A percentile compares a stretch with the other conserved stretches of the same genome.
Evolutionary conservation across 2,797 vertebrate species (phyloP).

Genomic region (Tympanoctomys barrerae): DNA sequence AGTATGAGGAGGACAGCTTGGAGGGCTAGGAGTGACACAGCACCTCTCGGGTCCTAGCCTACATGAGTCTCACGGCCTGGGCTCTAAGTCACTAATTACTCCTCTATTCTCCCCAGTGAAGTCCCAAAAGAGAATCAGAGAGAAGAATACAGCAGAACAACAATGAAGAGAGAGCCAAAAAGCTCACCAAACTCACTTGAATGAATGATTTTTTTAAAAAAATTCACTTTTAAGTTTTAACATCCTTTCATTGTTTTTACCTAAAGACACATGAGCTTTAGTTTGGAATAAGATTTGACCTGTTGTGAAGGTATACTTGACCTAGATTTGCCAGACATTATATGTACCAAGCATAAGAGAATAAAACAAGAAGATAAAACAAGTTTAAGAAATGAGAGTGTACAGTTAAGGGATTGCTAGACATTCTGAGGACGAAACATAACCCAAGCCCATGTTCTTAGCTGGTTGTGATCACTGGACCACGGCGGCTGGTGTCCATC

Average conservation of each 20-base stretch:
- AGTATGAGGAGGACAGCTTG: background rate
- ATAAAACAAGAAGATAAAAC: background rate
- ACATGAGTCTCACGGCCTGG: background rate
- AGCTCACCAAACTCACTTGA: background rate
- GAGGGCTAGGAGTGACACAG: background rate
- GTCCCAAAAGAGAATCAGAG: background rate
- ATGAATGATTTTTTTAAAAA: background rate
- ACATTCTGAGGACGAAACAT: no score
- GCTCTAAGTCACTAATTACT: background rate
- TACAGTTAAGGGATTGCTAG: background rate
- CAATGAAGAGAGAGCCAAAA: background rate
- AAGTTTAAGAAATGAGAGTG: background rate
- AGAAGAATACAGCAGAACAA: background rate
- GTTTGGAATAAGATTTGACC: background rate
- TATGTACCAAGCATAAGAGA: background rate
- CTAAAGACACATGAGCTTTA: background rate
- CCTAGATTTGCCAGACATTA: background rate
- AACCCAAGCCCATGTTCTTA: background rate
- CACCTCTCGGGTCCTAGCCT: background rate
- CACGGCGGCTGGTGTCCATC: background rate
- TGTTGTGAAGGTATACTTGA: background rate
- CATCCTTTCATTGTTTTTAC: background rate
- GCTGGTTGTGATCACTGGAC: background rate
- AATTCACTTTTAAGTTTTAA: background rate
- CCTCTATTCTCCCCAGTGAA: background rate